Percentiles rank a stretch among this genome's conserved stretches.
These are phyloP conservation scores for Pollachius pollachius DNA, from an alignment of 2,113 vertebrate genomes.

Conservation along the genomic window DNA sequence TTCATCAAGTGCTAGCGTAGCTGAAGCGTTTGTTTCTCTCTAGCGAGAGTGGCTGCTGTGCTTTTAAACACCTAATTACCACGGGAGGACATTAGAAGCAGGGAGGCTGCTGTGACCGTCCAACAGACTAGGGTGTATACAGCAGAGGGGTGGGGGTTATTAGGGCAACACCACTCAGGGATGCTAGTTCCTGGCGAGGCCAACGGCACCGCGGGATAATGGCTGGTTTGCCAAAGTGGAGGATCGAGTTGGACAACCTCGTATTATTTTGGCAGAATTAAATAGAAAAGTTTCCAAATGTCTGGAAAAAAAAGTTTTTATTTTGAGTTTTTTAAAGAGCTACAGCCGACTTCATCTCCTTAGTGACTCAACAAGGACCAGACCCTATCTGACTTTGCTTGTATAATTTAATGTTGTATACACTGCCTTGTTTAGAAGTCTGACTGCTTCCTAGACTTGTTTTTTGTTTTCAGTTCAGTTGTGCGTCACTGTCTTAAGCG, in stretches of 20 bases:
- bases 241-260: conserved; percentile 32
- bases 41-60: conserved; percentile 30
- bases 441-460: no score
- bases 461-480: no score
- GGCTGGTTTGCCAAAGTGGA: conserved; percentile 18
- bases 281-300: conserved; percentile 36
- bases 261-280: conserved; percentile 46
- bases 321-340: no score
- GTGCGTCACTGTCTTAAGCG: no score
- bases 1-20: conserved; percentile 29
- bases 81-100: conserved; percentile 40
- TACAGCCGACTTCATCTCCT: no score
- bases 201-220: conserved; percentile 27
- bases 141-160: conserved; percentile 11
- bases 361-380: no score
- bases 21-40: conserved; percentile 11
- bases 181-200: conserved; percentile 1
- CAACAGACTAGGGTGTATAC: conserved; percentile 36
- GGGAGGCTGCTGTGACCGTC: conserved; percentile 31
- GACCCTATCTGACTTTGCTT: no score
- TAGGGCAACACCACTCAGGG: not conserved
- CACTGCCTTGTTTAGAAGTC: no score
- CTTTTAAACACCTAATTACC: conserved; percentile 55
- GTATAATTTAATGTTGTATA: no score
- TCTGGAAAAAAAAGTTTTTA: no score